Percentiles rank a stretch among this genome's conserved stretches.
Conservation (phyloP, 2,888 invertebrate genomes). For the Drosophila barbarae region DNA sequence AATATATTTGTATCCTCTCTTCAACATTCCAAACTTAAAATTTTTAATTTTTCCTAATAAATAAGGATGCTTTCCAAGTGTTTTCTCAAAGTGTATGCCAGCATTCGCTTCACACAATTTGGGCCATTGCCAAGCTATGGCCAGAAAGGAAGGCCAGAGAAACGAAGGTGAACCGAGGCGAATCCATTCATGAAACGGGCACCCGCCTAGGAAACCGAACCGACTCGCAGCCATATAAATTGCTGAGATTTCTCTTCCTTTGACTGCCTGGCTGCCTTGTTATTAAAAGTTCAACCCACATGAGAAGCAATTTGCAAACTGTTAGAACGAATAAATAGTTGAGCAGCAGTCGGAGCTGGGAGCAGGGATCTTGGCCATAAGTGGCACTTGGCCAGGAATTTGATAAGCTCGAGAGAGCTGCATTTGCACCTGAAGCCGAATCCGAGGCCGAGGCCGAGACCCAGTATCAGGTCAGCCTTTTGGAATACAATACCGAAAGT, state of each 20-base stretch:
- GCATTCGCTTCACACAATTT: conserved; percentile 45
- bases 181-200: conserved; percentile 63
- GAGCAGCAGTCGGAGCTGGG: conserved; percentile 15
- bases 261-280: conserved; percentile 59
- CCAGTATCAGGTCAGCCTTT: conserved; percentile 16
- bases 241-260: conserved; percentile 55
- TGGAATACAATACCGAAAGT: conserved; percentile 6
- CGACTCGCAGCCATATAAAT: conserved; percentile 58
- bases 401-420: conserved; percentile 33
- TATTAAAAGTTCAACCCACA: conserved; percentile 68
- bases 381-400: conserved; percentile 45
- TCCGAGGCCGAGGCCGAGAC: background rate
- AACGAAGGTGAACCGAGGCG: conserved; percentile 11
- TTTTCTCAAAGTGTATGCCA: background rate
- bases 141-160: conserved; percentile 13
- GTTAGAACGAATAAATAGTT: conserved; percentile 49
- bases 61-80: rapidly evolving
- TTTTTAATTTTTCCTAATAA: background rate
- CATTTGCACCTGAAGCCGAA: conserved; percentile 35
- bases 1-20: background rate
- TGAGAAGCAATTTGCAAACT: conserved; percentile 67
- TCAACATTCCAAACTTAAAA: background rate
- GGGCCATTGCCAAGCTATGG: conserved; percentile 46
- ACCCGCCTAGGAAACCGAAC: conserved; percentile 41
- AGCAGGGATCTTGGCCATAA: conserved; percentile 22